Base-by-base conservation (phyloP, 2,888 invertebrate species). In the Dioctria linearis region DNA sequence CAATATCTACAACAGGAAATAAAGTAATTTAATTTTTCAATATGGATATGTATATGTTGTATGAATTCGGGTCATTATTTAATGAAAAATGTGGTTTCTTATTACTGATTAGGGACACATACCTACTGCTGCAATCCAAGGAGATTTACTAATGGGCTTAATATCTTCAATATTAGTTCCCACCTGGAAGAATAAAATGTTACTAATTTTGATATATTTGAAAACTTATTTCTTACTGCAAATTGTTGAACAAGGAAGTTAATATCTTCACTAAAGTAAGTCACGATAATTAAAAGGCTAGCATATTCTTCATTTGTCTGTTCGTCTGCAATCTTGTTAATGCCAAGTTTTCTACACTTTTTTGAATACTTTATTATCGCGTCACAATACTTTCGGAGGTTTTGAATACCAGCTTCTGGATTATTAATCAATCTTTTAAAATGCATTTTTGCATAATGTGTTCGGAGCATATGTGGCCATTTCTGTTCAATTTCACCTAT, bases 61-160 rank as follows among this genome's bases (percentile, higher is more conserved):
- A n/a, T n/a, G n/a, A n/a, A n/a, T n/a, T n/a, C n/a, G n/a, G n/a
- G n/a, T n/a, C n/a, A n/a, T n/a, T n/a, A n/a, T n/a, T n/a, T n/a
- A n/a, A n/a, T n/a, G n/a, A n/a, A 37, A 49, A 49, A 49, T 8
- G 1, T 49, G 11, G 5, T 49, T 8, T 8, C 11, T 49, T 8
- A 49, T 49, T 8, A 49, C 49, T 8, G 11, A 8, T 25, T 65
- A 25, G 4, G 40, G 25, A 25, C 11, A 5, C 39, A 65, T 40
- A 67, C 13, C 43, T 13, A 43, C 2, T 25, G 51, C 71, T 6
- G 71, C 71, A 51, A 71, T 51, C 71, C 71, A 71, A 3, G 71
- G 51, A 5, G 71, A 46, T 49, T 71, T 71, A 25, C 49, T 13
- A 25, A 25, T 5, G 4, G n/a, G 71, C 46, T 49, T 46, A 5